A percentile compares a stretch with the other conserved stretches of the same genome.
These are phyloP conservation scores for Thymelicus lineola DNA, from an alignment of 2,888 invertebrate species.

Conservation along the genomic window DNA sequence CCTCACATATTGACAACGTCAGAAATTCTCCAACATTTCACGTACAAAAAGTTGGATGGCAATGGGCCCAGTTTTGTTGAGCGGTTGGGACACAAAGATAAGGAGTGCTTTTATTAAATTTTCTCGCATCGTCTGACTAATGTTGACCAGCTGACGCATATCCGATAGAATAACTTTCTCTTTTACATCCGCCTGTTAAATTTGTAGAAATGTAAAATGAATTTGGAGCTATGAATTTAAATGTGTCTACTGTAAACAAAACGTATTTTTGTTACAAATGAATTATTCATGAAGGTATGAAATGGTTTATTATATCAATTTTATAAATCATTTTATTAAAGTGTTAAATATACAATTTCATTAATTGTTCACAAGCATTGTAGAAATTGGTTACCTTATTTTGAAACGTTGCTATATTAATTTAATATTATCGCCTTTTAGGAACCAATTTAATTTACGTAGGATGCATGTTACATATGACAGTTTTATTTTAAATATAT, in stretches of 20 bases:
- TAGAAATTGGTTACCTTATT: too few species aligned
- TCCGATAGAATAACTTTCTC: constrained; percentile 69
- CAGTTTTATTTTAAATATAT: too few species aligned
- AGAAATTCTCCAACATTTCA: constrained; percentile 47
- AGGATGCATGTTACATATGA: too few species aligned
- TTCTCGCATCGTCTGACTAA: constrained; percentile 81
- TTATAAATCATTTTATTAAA: too few species aligned
- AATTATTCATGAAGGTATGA: too few species aligned
- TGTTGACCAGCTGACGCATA: constrained; percentile 78
- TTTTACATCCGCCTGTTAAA: constrained; percentile 64
- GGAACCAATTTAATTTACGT: too few species aligned
- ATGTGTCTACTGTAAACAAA: constrained; percentile 3
- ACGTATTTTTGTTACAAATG: not conserved
- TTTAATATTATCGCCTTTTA: too few species aligned
- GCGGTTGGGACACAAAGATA: constrained; percentile 59
- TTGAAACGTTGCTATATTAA: too few species aligned
- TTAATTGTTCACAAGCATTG: too few species aligned
- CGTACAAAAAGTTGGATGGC: constrained; percentile 48
- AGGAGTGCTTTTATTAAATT: constrained; percentile 81
- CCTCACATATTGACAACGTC: constrained; percentile 49
- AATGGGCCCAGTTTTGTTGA: constrained; percentile 46
- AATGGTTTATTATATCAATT: too few species aligned
- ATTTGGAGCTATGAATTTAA: constrained; percentile 45
- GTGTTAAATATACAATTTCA: too few species aligned
- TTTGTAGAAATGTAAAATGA: constrained; percentile 58